Evolutionary conservation across 2,888 invertebrate species (phyloP), one percentile per base, ranked within the genome.

Genomic region (Ormyrus labotus): DNA sequence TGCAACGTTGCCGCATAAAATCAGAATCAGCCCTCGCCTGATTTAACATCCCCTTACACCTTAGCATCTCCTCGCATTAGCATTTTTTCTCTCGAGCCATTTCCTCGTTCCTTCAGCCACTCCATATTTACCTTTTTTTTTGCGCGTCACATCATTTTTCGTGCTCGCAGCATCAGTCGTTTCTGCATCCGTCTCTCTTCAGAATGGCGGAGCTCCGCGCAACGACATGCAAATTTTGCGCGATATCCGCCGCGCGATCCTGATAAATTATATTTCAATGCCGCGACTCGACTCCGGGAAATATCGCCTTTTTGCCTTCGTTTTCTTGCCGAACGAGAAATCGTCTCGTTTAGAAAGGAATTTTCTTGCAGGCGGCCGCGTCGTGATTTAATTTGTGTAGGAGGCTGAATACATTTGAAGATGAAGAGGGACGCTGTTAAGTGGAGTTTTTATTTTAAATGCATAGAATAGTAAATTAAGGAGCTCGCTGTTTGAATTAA

Each of bases 211-310:
- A 8, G 50, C 11, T 61, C 53, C 11, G 64, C 45, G 11, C 57
- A 10, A 78, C 81, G 83, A 81, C 82, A 84, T 84, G 84, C 81
- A 83, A 84, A 84, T 84, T 83, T 82, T 69, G 79, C 75, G 79
- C 82, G 83, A 83, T 83, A 83, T 84, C 82, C 80, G 63, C 34
- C 34, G 77, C 65, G 34, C 71, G 82, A 84, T 84, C 83, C 83
- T 84, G 83, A 84, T 84, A 83, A 83, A 84, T 84, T 84, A 83
- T 83, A 82, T 84, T 83, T 83, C 84, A 83, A 84, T 84, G 83
- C 80, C 78, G 69, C 77, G 63, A 78, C 75, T 77, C 81, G 75
- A 79, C 13, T 13, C 13, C 78, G 74, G 78, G 81, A 84, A 84
- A 84, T 84, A 84, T 84, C 81, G 81, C 70, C 48, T 61, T 65